phyloP scores from a whole-genome alignment of 2,113 vertebrate species.

The Platysternon megacephalum region DNA sequence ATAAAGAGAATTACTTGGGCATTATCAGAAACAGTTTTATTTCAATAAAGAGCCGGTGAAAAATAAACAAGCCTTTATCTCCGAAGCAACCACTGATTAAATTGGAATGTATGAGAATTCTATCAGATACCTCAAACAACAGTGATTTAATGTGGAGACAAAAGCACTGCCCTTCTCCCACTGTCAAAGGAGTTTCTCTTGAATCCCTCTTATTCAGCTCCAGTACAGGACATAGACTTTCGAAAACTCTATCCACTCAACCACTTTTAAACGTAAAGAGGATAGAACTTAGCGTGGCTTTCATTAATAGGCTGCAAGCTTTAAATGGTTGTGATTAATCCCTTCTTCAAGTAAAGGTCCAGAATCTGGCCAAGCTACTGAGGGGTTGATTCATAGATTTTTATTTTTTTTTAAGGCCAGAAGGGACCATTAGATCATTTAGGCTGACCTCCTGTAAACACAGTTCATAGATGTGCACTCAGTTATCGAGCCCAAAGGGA shows the following conservation, averaged over 20 bases:
- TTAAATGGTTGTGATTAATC: not conserved
- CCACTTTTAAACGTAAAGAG: not conserved
- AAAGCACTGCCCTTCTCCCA: slow-evolving; percentile 7
- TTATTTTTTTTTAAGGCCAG: too few species aligned
- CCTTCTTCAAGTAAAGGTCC: not conserved
- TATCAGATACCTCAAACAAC: slow-evolving; percentile 72
- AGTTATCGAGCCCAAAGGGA: not conserved
- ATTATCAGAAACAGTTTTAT: slow-evolving; percentile 80
- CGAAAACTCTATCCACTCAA: not conserved
- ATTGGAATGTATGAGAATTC: slow-evolving; percentile 68
- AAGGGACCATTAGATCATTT: not conserved
- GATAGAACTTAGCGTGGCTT: not conserved
- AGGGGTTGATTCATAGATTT: not conserved
- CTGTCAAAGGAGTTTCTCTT: not conserved
- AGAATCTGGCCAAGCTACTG: not conserved
- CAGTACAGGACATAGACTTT: not conserved
- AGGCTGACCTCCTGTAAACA: not conserved
- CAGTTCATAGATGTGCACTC: not conserved
- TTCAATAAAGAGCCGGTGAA: slow-evolving; percentile 74
- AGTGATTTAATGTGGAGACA: slow-evolving; percentile 10
- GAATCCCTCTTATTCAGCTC: not conserved
- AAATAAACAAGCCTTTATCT: slow-evolving; percentile 83
- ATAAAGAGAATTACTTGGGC: slow-evolving; percentile 83
- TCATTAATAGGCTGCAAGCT: not conserved
- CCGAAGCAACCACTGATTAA: slow-evolving; percentile 66